Percentiles rank a stretch among this genome's conserved stretches.
Conservation (phyloP, 2,888 invertebrate genomes). For the Chaetogeoica ovagalla region DNA sequence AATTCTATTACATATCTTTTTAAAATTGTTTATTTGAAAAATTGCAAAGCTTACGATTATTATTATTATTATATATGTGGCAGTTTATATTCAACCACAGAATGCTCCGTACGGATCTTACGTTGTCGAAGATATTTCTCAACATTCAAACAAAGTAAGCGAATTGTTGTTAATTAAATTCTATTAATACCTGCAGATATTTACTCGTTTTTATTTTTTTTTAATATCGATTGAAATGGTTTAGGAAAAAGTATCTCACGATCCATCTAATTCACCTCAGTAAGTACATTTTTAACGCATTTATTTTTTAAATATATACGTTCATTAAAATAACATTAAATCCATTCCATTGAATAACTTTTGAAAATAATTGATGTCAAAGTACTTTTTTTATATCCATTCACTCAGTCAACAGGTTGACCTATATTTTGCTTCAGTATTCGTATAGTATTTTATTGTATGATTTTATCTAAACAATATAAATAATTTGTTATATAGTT, state of each 20-base stretch:
- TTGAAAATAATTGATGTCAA: not conserved
- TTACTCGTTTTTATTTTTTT: not conserved
- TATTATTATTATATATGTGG: not conserved
- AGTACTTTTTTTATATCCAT: not conserved
- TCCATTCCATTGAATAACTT: not conserved
- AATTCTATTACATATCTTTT: no score
- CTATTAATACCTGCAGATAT: not conserved
- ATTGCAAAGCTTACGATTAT: not conserved
- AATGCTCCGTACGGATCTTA: conserved; percentile 33
- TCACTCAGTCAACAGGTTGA: conserved; percentile 16
- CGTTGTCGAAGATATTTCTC: conserved; percentile 40
- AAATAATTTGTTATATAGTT: not conserved
- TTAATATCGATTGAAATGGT: conserved; percentile 10
- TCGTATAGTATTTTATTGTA: not conserved
- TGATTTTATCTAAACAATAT: not conserved
- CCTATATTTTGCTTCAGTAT: conserved; percentile 13
- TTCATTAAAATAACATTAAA: not conserved
- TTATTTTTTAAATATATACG: not conserved
- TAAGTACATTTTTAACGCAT: conserved; percentile 12
- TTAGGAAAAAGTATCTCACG: conserved; percentile 40
- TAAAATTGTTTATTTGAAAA: no score
- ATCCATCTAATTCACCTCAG: conserved; percentile 30
- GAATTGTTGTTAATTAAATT: not conserved
- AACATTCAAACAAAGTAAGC: conserved; percentile 48
- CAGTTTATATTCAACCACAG: conserved; percentile 46